Evolutionary conservation across 2,113 vertebrate species (phyloP).

Genomic region (Campylomormyrus numenius): DNA sequence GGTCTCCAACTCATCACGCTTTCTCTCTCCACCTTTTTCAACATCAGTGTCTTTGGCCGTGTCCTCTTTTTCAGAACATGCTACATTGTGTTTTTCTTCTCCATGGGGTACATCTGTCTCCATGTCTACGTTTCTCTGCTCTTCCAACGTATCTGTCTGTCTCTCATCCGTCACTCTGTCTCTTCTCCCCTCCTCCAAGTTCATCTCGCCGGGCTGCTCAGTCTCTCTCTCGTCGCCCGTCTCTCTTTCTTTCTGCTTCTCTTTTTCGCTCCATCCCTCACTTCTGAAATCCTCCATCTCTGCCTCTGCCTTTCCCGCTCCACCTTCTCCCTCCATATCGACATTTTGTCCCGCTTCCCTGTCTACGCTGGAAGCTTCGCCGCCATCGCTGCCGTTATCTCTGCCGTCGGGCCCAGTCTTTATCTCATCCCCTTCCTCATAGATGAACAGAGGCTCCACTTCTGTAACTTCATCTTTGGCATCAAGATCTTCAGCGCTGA

Average conservation of each 20-base stretch:
- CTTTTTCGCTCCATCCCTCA: not conserved
- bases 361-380: not conserved
- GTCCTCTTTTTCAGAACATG: not conserved
- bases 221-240: not conserved
- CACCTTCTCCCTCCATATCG: not conserved
- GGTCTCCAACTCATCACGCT: slow-evolving; percentile 6
- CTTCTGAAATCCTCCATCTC: slow-evolving; percentile 11
- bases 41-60: slow-evolving; percentile 1
- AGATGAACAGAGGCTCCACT: slow-evolving; percentile 46
- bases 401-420: slow-evolving; percentile 21
- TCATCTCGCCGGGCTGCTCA: not conserved
- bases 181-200: not conserved
- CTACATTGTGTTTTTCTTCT: not conserved
- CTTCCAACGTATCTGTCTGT: not conserved
- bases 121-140: not conserved
- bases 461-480: slow-evolving; percentile 42
- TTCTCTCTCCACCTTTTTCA: slow-evolving; percentile 12
- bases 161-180: not conserved
- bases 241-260: not conserved
- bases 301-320: slow-evolving; percentile 22
- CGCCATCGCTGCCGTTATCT: not conserved
- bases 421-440: slow-evolving; percentile 47
- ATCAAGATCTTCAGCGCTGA: slow-evolving; percentile 22
- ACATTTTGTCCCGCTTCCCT: not conserved
- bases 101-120: not conserved